Evolutionary conservation across 1,140 invertebrate species (phyloP).

Genomic region (Drosophila rhopaloa): DNA sequence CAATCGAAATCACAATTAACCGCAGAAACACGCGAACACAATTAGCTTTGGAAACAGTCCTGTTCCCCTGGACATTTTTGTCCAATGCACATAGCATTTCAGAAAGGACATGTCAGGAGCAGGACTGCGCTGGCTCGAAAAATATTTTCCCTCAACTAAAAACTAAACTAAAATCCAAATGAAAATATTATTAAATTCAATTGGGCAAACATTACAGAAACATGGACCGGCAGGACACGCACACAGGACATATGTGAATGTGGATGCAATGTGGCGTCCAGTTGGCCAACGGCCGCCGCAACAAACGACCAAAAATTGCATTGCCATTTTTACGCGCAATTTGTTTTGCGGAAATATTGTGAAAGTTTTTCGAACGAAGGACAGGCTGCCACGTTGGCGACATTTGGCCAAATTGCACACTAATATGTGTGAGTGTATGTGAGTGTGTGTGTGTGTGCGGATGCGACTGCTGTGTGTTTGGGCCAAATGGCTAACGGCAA

Average conservation of each 20-base stretch:
- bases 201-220: constrained; percentile 80
- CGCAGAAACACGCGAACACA: constrained; percentile 51
- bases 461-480: constrained; percentile 10
- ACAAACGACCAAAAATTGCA: constrained; percentile 83
- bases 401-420: constrained; percentile 81
- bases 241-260: constrained; percentile 64
- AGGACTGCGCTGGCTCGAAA: constrained; percentile 27
- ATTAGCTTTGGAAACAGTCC: constrained; percentile 48
- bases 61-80: constrained; percentile 51
- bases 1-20: constrained; percentile 60
- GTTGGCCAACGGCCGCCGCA: constrained; percentile 78
- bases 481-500: constrained; percentile 66
- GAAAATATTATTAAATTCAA: constrained; percentile 83
- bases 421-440: constrained; percentile 60
- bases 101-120: constrained; percentile 57
- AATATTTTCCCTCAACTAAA: constrained; percentile 63
- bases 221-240: constrained; percentile 45
- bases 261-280: constrained; percentile 81
- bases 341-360: constrained; percentile 83
- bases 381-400: constrained; percentile 78
- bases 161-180: constrained; percentile 82
- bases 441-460: constrained; percentile 5
- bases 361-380: constrained; percentile 65
- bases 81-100: constrained; percentile 72
- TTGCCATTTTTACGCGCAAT: constrained; percentile 82